phyloP scores from a whole-genome alignment of 2,113 vertebrate species.

The Limanda limanda region DNA sequence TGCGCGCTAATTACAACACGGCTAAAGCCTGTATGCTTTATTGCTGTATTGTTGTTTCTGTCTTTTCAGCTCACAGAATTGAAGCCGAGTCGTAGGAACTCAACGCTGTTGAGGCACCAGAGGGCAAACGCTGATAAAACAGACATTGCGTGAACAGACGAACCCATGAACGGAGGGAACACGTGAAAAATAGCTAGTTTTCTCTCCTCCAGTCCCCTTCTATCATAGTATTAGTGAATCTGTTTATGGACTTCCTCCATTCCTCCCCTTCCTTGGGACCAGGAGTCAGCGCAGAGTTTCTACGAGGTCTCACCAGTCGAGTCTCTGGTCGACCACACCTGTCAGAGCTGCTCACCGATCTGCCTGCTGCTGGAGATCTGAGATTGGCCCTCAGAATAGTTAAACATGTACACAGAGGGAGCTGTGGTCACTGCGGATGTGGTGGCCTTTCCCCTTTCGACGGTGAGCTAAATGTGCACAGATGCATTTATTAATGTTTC shows the following conservation, averaged over 20 bases:
- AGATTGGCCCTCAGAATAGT: conserved; percentile 35
- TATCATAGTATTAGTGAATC: conserved; percentile 56
- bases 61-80: conserved; percentile 91
- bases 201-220: conserved; percentile 38
- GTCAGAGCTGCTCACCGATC: conserved; percentile 36
- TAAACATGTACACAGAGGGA: conserved; percentile 44
- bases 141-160: conserved; percentile 43
- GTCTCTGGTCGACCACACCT: conserved; percentile 30
- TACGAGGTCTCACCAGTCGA: conserved; percentile 31
- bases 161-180: conserved; percentile 33
- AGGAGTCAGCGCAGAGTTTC: conserved; percentile 34
- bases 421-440: conserved; percentile 5
- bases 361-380: conserved; percentile 34
- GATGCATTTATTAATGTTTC: not conserved
- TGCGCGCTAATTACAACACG: conserved; percentile 4
- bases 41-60: conserved; percentile 2
- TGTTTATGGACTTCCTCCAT: conserved; percentile 36
- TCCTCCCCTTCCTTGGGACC: conserved; percentile 34
- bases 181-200: conserved; percentile 27
- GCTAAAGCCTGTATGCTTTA: not conserved
- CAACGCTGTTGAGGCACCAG: conserved; percentile 3
- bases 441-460: conserved; percentile 6
- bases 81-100: conserved; percentile 87
- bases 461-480: conserved; percentile 24
- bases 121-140: conserved; percentile 37